A percentile compares a stretch with the other conserved stretches of the same genome.
These are phyloP conservation scores for Lepus timidus DNA, from an alignment of 2,113 vertebrate species.

Conservation along the genomic window DNA sequence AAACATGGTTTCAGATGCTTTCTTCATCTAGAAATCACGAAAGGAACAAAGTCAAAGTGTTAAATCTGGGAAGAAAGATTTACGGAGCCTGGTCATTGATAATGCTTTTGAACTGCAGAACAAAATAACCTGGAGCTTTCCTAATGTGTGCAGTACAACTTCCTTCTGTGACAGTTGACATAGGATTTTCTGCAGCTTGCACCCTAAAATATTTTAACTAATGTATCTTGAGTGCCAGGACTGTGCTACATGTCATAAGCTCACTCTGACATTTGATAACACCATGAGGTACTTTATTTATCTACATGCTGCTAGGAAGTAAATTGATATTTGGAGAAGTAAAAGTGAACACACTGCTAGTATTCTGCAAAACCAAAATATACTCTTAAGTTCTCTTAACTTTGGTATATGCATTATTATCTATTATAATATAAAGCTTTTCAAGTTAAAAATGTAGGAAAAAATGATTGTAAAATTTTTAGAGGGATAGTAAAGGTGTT, in stretches of 20 bases:
- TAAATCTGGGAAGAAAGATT: background rate
- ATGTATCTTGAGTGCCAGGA: background rate
- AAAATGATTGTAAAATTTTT: background rate
- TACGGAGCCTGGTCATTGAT: background rate
- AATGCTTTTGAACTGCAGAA: background rate
- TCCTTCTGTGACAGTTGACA: background rate
- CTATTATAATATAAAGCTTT: background rate
- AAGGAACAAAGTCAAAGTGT: background rate
- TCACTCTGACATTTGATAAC: background rate
- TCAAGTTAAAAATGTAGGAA: background rate
- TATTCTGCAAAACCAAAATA: background rate
- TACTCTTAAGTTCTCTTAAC: background rate
- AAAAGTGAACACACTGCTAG: background rate
- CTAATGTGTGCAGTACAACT: background rate
- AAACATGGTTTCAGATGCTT: background rate
- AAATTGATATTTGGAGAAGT: background rate
- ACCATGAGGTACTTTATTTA: background rate
- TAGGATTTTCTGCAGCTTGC: background rate
- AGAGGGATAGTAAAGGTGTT: background rate
- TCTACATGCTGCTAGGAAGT: background rate
- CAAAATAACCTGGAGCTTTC: background rate
- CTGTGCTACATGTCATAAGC: background rate
- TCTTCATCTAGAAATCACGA: background rate
- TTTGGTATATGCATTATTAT: background rate
- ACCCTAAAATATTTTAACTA: background rate